phyloP scores from a whole-genome alignment of 2,113 vertebrate species.

The Gymnarchus niloticus region DNA sequence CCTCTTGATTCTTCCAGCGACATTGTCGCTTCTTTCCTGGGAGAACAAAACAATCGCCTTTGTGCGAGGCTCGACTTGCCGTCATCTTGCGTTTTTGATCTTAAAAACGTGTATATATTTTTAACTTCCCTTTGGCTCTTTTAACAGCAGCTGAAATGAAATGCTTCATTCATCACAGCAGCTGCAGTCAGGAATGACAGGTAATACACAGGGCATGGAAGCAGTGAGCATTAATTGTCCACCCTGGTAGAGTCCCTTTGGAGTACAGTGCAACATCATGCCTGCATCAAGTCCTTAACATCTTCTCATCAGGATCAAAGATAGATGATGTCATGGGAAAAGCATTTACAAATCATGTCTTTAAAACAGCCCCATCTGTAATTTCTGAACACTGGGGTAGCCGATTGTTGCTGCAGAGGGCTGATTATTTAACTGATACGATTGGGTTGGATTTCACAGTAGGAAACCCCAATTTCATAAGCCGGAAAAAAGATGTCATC shows the following conservation, averaged over 20 bases:
- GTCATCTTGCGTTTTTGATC: background rate
- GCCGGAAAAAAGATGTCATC: background rate
- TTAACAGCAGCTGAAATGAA: conserved; percentile 35
- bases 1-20: background rate
- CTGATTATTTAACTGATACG: conserved; percentile 42
- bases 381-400: conserved; percentile 32
- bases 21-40: background rate
- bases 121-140: conserved; percentile 26
- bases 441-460: conserved; percentile 33
- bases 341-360: conserved; percentile 28
- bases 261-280: conserved; percentile 31
- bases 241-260: conserved; percentile 33
- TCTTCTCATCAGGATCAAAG: conserved; percentile 48
- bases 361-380: conserved; percentile 8
- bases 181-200: conserved; percentile 31
- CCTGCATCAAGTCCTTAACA: conserved; percentile 40
- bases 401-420: conserved; percentile 30
- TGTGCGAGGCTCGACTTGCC: background rate
- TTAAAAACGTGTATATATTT: conserved; percentile 18
- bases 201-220: conserved; percentile 30
- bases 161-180: conserved; percentile 37
- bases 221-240: conserved; percentile 44
- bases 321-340: conserved; percentile 35
- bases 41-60: conserved; percentile 1
- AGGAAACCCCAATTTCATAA: conserved; percentile 16